phyloP scores from a whole-genome alignment of 2,797 vertebrate genomes.

The Danio aesculapii region DNA sequence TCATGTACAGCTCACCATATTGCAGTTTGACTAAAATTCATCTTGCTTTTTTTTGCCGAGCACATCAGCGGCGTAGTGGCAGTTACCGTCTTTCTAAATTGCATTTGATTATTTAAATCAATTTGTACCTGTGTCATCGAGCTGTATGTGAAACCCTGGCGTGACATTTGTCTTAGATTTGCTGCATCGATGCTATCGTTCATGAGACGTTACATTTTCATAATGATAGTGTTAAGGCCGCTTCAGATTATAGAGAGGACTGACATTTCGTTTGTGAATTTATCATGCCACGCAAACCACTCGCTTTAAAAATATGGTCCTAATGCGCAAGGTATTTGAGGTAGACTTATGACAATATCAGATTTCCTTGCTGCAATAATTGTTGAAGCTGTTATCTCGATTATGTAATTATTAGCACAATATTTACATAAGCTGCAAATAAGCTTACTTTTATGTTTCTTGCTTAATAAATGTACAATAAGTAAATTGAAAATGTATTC shows the following conservation, averaged over 20 bases:
- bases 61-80: neutral
- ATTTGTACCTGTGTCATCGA: constrained; percentile 41
- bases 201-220: constrained; percentile 37
- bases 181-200: constrained; percentile 31
- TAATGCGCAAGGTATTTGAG: constrained; percentile 1
- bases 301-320: constrained; percentile 12
- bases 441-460: too few relatives aligned
- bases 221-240: constrained; percentile 49
- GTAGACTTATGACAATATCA: too few relatives aligned
- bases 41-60: neutral
- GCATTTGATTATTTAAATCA: constrained; percentile 34
- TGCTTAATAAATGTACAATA: too few relatives aligned
- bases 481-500: too few relatives aligned
- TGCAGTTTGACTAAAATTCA: constrained; percentile 1
- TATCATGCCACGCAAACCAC: constrained; percentile 15
- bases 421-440: too few relatives aligned
- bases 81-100: constrained; percentile 17
- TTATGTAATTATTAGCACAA: too few relatives aligned
- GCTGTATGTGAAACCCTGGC: constrained; percentile 17
- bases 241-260: constrained; percentile 49
- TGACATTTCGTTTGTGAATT: constrained; percentile 57
- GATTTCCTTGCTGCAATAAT: too few relatives aligned
- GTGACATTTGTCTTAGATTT: constrained; percentile 44
- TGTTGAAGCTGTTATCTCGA: too few relatives aligned
- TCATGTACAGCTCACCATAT: constrained; percentile 11